A percentile compares a stretch with the other conserved stretches of the same genome.
Evolutionary conservation across 2,797 vertebrate species (phyloP).

Genomic region (Chromobotia macracanthus): DNA sequence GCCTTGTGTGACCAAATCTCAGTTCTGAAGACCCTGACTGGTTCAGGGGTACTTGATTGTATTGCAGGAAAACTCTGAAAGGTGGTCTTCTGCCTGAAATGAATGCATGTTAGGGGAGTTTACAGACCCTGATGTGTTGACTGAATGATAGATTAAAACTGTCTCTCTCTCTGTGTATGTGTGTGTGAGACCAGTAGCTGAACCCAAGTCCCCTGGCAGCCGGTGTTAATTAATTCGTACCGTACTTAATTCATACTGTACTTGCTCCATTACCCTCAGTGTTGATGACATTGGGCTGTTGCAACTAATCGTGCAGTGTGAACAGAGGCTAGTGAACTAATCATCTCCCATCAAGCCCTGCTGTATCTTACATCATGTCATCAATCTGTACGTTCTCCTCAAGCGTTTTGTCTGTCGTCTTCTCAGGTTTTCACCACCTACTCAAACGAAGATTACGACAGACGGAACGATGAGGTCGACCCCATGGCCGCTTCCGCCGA

Average conservation of each 20-base stretch:
- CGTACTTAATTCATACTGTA: background rate
- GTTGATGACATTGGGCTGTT: background rate
- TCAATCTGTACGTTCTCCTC: background rate
- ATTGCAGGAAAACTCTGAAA: too few species aligned
- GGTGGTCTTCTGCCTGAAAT: too few species aligned
- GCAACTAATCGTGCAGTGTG: background rate
- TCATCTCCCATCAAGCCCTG: background rate
- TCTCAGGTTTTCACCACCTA: slow-evolving; percentile 94
- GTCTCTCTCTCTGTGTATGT: background rate
- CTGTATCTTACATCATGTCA: background rate
- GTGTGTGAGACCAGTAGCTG: slow-evolving; percentile 42
- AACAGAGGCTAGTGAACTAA: too few species aligned
- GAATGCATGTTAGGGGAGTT: too few species aligned
- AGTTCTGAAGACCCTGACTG: too few species aligned
- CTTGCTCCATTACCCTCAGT: background rate
- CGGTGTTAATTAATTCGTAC: slow-evolving; percentile 49
- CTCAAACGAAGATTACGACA: slow-evolving; percentile 94
- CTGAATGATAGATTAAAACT: too few species aligned
- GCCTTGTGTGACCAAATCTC: too few species aligned
- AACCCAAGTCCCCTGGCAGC: slow-evolving; percentile 47
- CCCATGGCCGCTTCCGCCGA: slow-evolving; percentile 97
- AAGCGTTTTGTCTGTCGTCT: background rate
- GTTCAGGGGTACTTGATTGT: too few species aligned
- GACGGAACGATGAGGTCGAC: slow-evolving; percentile 95
- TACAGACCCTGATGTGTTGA: too few species aligned